Conservation (phyloP, 2,797 vertebrate genomes). For the Lacerta viridis region DNA sequence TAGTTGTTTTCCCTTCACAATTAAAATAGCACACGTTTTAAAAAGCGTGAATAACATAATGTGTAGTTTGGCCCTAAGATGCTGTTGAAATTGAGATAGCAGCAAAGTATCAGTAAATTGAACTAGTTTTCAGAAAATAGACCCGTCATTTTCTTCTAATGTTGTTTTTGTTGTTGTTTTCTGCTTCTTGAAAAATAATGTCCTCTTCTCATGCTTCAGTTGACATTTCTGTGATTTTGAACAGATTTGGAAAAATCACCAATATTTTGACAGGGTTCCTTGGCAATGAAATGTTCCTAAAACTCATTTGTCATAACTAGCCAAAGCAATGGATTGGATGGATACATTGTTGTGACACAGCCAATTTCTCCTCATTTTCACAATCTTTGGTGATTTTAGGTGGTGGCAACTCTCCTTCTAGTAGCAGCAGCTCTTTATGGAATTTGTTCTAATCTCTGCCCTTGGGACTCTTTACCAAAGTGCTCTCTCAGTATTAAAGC, state of each 20-base stretch:
- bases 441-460: constrained; percentile 34
- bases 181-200: constrained; percentile 78
- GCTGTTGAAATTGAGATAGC: constrained; percentile 38
- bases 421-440: constrained; percentile 49
- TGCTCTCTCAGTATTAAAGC: accelerated
- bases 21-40: background rate
- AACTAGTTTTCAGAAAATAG: constrained; percentile 49
- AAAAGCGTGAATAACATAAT: background rate
- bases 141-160: constrained; percentile 58
- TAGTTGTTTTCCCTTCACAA: background rate
- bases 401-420: constrained; percentile 64
- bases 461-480: background rate
- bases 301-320: constrained; percentile 81
- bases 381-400: constrained; percentile 65
- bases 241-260: constrained; percentile 80
- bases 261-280: constrained; percentile 82
- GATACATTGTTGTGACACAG: constrained; percentile 71
- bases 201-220: constrained; percentile 77
- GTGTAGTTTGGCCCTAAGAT: constrained; percentile 14
- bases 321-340: constrained; percentile 75
- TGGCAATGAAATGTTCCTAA: constrained; percentile 80
- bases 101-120: constrained; percentile 54
- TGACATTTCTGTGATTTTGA: constrained; percentile 80
- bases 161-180: constrained; percentile 77
- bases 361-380: constrained; percentile 74